phyloP scores from a whole-genome alignment of 2,888 invertebrate genomes.

The Clostera curtula region DNA sequence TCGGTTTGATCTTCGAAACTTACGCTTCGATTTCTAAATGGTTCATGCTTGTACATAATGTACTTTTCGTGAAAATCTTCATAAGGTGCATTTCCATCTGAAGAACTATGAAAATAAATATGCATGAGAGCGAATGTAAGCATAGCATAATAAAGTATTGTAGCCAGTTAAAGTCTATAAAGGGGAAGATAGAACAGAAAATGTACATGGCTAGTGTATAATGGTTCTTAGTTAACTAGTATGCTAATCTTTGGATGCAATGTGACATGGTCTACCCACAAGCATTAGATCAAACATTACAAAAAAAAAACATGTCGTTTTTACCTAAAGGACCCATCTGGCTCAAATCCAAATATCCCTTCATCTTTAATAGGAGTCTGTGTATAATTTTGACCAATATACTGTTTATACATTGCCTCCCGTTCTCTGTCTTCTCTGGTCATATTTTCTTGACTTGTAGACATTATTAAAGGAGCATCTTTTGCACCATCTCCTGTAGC shows the following conservation, averaged over 20 bases:
- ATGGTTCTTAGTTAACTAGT: conserved; percentile 8
- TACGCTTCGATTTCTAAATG: conserved; percentile 84
- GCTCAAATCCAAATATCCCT: conserved; percentile 72
- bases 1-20: conserved; percentile 79
- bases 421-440: conserved; percentile 62
- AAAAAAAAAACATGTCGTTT: conserved; percentile 1
- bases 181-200: no score
- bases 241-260: conserved; percentile 15
- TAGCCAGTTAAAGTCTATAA: conserved; percentile 16
- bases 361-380: conserved; percentile 76
- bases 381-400: conserved; percentile 64
- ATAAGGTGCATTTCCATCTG: conserved; percentile 74
- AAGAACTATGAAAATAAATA: conserved; percentile 72
- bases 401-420: conserved; percentile 60
- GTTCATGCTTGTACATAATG: conserved; percentile 80
- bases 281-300: conserved; percentile 6
- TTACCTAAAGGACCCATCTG: conserved; percentile 70
- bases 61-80: conserved; percentile 89
- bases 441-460: conserved; percentile 79
- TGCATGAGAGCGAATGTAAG: conserved; percentile 56
- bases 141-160: conserved; percentile 31
- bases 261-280: conserved; percentile 10
- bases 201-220: no score
- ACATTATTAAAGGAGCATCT: conserved; percentile 69
- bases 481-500: conserved; percentile 60